phyloP scores from a whole-genome alignment of 2,888 invertebrate species.

The Melipona beecheii region DNA sequence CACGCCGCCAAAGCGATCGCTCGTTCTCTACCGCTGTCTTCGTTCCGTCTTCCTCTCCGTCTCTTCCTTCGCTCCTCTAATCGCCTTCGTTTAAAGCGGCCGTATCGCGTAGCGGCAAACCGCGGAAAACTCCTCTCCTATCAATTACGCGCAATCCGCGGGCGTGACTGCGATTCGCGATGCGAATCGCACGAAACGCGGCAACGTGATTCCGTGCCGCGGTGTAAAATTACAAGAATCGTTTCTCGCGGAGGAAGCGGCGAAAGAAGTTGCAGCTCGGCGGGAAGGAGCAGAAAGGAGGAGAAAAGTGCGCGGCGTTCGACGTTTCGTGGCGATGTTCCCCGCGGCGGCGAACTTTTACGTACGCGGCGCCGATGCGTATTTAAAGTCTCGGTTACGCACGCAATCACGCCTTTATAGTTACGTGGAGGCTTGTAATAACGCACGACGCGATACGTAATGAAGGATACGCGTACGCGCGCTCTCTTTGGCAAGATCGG shows the following conservation, averaged over 20 bases:
- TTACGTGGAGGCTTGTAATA: constrained; percentile 70
- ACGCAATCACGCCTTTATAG: constrained; percentile 61
- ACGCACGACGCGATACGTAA: constrained; percentile 73
- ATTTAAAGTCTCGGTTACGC: constrained; percentile 58
- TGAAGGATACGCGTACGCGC: constrained; percentile 50
- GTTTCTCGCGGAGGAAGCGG: not conserved
- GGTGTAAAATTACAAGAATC: constrained; percentile 28
- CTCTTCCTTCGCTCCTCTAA: not conserved
- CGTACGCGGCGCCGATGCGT: constrained; percentile 23
- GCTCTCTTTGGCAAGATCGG: constrained; percentile 44
- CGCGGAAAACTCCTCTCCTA: constrained; percentile 9
- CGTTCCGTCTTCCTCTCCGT: constrained; percentile 8
- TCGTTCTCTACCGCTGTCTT: constrained; percentile 37
- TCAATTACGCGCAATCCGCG: constrained; percentile 34
- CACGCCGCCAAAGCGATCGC: constrained; percentile 7
- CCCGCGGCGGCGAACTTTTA: constrained; percentile 30
- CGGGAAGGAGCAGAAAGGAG: not conserved
- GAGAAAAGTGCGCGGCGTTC: constrained; percentile 28
- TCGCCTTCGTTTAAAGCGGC: constrained; percentile 36
- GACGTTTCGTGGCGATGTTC: constrained; percentile 49
- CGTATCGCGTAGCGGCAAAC: not conserved
- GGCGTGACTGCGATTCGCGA: not conserved
- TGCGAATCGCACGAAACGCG: constrained; percentile 18
- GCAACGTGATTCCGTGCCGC: not conserved
- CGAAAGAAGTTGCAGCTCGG: too few relatives aligned